Base-by-base conservation (phyloP, 2,797 vertebrate genomes). In the Argentina silus region DNA sequence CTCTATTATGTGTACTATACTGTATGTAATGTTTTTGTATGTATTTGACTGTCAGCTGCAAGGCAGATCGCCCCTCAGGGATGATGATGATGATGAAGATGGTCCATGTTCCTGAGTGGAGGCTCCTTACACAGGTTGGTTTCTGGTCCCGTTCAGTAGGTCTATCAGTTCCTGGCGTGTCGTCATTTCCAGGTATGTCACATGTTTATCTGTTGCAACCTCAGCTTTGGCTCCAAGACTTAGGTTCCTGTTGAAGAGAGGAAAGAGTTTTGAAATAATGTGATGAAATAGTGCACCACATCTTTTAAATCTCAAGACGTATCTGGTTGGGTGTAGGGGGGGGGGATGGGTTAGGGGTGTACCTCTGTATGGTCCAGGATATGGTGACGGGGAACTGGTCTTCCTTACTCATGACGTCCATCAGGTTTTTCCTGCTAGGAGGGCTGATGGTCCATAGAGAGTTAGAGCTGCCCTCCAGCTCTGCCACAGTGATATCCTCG, bases 401-500 rank as follows among this genome's bases (percentile, higher is more conserved):
- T 63, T 91, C 83, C 85, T 94, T 92, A 68, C 8, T 69, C 73
- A 98, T 91, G 36, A 95, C 94, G 3, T 95, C 84, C 86, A 96
- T 96, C 90, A 98, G 94, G 88, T 95, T 97, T 64, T 91, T 23
- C 85, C 96, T 95, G 70, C 97, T 98, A 66, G 97, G 97, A 70
- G 97, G 97, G 78, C 96, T 98, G 90, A 98, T 98, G 81, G 96
- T 97, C 97, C 97, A 98, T 67, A 98, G 92, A 69, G 97, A 97
- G 88, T 98, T 98, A 47, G 96, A 98, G 90, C 95, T 96, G 71
- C 96, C 97, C 87, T 97, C 96, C 81, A 98, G 90, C 83, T 96
- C 95, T 3, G 96, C 96, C 66, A 97, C 89, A 1, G 95, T 96
- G 88, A 98, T 93, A 45, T 98, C 97, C 90, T 97, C 95, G 36